Conservation (phyloP, 2,888 invertebrate species). For the Leucania comma region DNA sequence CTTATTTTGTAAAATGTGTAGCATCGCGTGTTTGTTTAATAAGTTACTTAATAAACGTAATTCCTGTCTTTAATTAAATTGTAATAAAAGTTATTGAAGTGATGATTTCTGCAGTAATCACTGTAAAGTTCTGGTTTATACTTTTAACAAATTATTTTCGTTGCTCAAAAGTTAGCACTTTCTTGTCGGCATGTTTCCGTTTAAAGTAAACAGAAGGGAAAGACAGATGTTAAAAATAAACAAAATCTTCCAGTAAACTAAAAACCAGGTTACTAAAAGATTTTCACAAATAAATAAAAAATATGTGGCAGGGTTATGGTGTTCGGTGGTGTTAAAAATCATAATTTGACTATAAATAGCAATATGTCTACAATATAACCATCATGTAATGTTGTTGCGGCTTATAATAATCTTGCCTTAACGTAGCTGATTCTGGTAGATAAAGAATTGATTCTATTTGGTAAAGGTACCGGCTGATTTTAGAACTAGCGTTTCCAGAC, state of each 20-base stretch:
- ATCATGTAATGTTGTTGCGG: too few species aligned
- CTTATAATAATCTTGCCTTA: not conserved
- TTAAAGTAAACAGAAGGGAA: slow-evolving; percentile 29
- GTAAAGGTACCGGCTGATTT: not conserved
- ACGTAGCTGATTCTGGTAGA: too few species aligned
- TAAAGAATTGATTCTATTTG: not conserved
- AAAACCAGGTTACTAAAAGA: not conserved
- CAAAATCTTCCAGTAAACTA: not conserved
- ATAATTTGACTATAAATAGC: not conserved
- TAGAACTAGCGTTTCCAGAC: not conserved
- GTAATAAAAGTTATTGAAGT: not conserved
- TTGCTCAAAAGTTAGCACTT: slow-evolving; percentile 4
- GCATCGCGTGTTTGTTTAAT: not conserved
- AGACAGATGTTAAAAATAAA: slow-evolving; percentile 3
- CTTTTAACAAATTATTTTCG: slow-evolving; percentile 39
- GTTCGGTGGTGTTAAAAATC: not conserved
- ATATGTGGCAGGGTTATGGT: too few species aligned
- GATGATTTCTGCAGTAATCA: slow-evolving; percentile 8
- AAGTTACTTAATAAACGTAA: not conserved
- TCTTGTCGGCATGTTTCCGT: slow-evolving; percentile 17
- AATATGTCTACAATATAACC: not conserved
- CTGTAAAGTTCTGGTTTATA: slow-evolving; percentile 25
- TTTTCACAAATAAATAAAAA: not conserved
- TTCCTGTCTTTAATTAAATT: not conserved
- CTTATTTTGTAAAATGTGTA: not conserved